Evolutionary conservation across 1,140 invertebrate genomes (phyloP).

Genomic region (Dufourea novaeangliae): DNA sequence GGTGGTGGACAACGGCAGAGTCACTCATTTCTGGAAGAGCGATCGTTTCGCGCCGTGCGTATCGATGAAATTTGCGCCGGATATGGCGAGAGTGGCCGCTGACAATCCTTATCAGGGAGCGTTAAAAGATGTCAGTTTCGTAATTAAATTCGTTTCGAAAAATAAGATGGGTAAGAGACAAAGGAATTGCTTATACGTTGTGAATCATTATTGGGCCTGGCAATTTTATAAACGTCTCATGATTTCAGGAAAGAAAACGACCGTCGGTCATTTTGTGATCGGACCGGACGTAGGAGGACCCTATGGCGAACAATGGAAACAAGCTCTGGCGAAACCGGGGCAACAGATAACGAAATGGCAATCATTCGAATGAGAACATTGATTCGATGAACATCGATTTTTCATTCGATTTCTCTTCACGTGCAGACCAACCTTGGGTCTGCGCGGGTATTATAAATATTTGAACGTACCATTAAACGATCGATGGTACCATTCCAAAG

Average conservation of each 20-base stretch:
- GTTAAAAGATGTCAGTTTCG: conserved; percentile 78
- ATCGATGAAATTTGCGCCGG: conserved; percentile 79
- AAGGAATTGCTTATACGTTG: too few relatives aligned
- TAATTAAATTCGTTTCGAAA: conserved; percentile 79
- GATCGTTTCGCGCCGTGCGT: conserved; percentile 87
- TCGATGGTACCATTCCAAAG: conserved; percentile 56
- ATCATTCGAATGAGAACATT: conserved; percentile 73
- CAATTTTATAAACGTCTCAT: background rate
- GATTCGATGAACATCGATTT: background rate
- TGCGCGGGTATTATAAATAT: conserved; percentile 38
- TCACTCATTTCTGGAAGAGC: conserved; percentile 89
- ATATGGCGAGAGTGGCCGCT: conserved; percentile 74
- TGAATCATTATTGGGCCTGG: background rate
- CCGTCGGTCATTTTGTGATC: conserved; percentile 82
- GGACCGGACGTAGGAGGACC: conserved; percentile 78
- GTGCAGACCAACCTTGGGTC: conserved; percentile 33
- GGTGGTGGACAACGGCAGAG: conserved; percentile 85
- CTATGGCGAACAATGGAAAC: conserved; percentile 80
- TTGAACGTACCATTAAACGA: background rate
- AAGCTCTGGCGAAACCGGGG: conserved; percentile 78
- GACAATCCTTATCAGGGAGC: conserved; percentile 79
- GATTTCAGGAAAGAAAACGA: conserved; percentile 82
- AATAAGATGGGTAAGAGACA: conserved; percentile 77
- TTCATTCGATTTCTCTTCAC: background rate
- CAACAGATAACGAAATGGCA: conserved; percentile 79